Percentiles rank a stretch among this genome's conserved stretches.
Conservation (phyloP, 2,797 vertebrate species). For the Phrynocephalus guinanensis region DNA sequence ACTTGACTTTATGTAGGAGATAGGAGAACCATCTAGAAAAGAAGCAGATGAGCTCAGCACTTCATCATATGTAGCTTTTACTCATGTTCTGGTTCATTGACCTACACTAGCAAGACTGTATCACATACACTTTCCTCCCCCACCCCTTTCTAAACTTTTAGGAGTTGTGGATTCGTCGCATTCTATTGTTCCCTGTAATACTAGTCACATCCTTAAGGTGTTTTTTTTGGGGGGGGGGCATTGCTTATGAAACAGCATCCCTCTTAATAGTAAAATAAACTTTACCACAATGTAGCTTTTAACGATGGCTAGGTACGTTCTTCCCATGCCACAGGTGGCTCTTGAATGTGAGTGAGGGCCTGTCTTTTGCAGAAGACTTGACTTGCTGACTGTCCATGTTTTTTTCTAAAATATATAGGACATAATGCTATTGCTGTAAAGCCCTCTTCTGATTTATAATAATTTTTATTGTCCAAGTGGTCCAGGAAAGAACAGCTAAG, state of each 20-base stretch:
- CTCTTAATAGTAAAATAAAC: neutral
- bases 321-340: constrained; percentile 25
- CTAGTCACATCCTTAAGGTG: neutral
- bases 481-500: constrained; percentile 70
- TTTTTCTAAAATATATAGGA: constrained; percentile 15
- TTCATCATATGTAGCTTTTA: neutral
- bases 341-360: neutral
- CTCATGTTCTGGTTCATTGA: neutral
- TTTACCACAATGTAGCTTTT: neutral
- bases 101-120: no score
- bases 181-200: neutral
- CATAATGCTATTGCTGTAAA: constrained; percentile 36
- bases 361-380: neutral
- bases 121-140: neutral
- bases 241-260: neutral
- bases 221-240: neutral
- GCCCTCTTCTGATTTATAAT: constrained; percentile 58
- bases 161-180: neutral
- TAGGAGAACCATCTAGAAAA: neutral
- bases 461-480: constrained; percentile 70
- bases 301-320: neutral
- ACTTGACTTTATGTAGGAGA: neutral
- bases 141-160: neutral
- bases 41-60: neutral
- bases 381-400: neutral